Evolutionary conservation across 2,113 vertebrate genomes (phyloP), one percentile per base, ranked within the genome.

Genomic region (Mormyrus iriodes): DNA sequence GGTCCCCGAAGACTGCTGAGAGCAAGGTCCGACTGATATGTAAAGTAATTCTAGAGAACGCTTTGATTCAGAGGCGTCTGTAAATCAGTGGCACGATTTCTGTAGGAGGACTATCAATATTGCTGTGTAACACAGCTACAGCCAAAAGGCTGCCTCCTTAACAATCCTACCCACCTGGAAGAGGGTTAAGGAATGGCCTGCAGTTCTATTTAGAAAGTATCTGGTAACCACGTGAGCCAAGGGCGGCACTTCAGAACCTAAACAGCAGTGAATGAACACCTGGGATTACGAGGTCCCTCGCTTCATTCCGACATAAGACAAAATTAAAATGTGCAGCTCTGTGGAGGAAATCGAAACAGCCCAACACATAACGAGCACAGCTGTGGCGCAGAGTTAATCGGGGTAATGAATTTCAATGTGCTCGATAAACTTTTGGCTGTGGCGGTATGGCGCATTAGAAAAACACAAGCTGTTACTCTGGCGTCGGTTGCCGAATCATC

Each of bases 191-290:
- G 55, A 53, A 51, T 85, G 83, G 42, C 46, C 44, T 51, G 48
- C 48, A 21, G 48, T 85, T 49, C 15, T 49, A 85, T 52, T 85
- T 49, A 48, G 84, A 85, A 52, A 27, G 13, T 19, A 55, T 86
- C 31, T 86, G 85, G 27, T 17, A 53, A 21, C 51, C 83, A 31
- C 13, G 4, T 85, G 83, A 79, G 19, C 35, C 1, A 15, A 17
- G 35, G 35, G 44, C 48, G 82, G 44, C 35, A 17, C 24, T 27
- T 19, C 49, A 53, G 51, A 86, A 15, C 31, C 6, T 35, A 17
- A 86, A 51, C 85, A 48, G n/a, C 51, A 55, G 17, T 48, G 49
- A 86, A 86, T 27, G 51, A 86, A 86, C 85, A 86, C 55, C 85
- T 55, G 85, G 51, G 51, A 9, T 13, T 15, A 21, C 15, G n/a